Percentiles rank a stretch among this genome's conserved stretches.
phyloP scores from a whole-genome alignment of 1,140 invertebrate species.

The Diprion similis region DNA sequence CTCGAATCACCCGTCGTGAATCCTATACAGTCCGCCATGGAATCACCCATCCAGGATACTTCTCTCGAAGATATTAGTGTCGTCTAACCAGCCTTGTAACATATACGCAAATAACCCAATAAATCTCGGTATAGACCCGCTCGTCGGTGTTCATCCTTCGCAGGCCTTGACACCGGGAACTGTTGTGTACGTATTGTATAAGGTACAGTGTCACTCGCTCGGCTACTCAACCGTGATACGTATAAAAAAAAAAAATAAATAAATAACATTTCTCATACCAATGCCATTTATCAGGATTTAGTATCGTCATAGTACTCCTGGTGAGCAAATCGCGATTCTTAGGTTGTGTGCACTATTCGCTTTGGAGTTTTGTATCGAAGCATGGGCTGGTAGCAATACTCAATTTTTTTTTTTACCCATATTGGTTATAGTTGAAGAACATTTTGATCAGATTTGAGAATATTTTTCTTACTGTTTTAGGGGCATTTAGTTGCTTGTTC shows the following conservation, averaged over 20 bases:
- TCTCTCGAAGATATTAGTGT: background rate
- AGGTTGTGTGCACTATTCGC: no score
- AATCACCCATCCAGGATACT: background rate
- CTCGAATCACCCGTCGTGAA: no score
- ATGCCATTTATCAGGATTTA: background rate
- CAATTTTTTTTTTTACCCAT: no score
- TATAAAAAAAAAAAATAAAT: background rate
- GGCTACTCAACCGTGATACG: background rate
- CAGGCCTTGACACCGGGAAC: constrained; percentile 45
- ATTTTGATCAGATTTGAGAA: no score
- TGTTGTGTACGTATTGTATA: no score
- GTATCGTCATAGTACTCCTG: background rate
- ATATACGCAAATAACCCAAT: constrained; percentile 58
- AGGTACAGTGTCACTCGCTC: constrained; percentile 31
- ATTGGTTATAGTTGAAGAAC: no score
- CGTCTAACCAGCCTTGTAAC: constrained; percentile 51
- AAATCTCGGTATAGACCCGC: constrained; percentile 48
- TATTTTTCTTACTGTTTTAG: no score
- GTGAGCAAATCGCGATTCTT: no score
- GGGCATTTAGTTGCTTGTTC: no score
- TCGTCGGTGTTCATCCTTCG: constrained; percentile 41
- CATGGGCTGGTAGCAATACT: no score
- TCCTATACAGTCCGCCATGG: background rate
- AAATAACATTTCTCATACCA: background rate
- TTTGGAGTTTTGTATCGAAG: no score